Base-by-base conservation (phyloP, 1,140 invertebrate genomes). In the Microvelia longipes region DNA sequence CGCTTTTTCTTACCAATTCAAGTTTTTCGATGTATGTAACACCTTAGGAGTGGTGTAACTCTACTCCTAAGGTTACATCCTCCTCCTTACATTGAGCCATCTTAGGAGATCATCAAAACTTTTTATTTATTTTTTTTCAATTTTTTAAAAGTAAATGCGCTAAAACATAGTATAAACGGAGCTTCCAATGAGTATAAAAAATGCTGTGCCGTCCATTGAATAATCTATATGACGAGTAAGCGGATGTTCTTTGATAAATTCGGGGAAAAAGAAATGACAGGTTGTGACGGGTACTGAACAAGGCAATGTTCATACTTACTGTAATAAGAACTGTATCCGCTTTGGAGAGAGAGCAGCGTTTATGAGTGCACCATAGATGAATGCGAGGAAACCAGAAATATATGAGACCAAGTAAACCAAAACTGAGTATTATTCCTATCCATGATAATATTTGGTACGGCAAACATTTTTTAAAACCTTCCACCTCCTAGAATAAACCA, bases 381-480 rank as follows among this genome's bases (percentile, higher is more conserved):
- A 90, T 85, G 67, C 86, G 87, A 0, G 92, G 91, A 79, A 87
- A 89, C 93, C 93, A 96, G 77, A 94, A 90, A 78, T 93, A 89
- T 60, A 95, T 76, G 30, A 96, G 81, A 29, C 90, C 84, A 2
- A 94, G 80, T 5, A 91, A 76, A 28, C 93, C 93, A 24, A 83
- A 79, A 13, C 88, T 89, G 13, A 91, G 66, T 1, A 88, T 73
- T 68, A 88, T 87, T 2, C 83, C 79, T 0, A 86, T 67, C 82
- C 85, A 88, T 27, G 84, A 87, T 0, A 88, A 15, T 27, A 82
- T 73, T 1, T 80, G 83, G 71, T 80, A 82, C 1, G 81, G 26
- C 35, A 74, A 69, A 73, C 82, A 84, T 50, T 78, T 78, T 66
- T 83, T 79, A 75, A 87, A 92, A 19, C 89, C 89, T 73, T 81